These are phyloP conservation scores for Drosophila anomalata DNA, from an alignment of 2,888 invertebrate species.

Conservation along the genomic window DNA sequence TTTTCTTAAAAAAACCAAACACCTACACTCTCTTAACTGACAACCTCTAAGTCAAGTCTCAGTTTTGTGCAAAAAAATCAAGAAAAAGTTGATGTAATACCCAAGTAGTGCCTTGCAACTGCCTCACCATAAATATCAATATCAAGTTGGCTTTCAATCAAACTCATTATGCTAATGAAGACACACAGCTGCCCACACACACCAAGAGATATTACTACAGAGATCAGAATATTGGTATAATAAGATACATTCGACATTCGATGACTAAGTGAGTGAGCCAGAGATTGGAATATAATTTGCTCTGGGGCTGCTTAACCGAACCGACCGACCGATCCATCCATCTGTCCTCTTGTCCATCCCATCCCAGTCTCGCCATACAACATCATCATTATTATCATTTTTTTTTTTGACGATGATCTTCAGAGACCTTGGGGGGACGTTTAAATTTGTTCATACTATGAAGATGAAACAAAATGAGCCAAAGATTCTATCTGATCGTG, in stretches of 20 bases:
- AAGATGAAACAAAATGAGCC: constrained; percentile 64
- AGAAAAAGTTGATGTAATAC: constrained; percentile 5
- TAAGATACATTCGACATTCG: constrained; percentile 9
- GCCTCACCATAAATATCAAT: constrained; percentile 49
- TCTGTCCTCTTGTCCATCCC: not conserved
- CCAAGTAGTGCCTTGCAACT: constrained; percentile 1
- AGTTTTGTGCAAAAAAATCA: too few species aligned
- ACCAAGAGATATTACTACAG: constrained; percentile 4
- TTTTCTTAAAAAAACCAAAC: too few species aligned
- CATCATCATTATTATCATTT: constrained; percentile 24
- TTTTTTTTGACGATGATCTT: constrained; percentile 48
- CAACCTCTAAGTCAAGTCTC: too few species aligned
- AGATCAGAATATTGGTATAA: constrained; percentile 9
- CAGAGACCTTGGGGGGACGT: constrained; percentile 72
- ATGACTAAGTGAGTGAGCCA: constrained; percentile 54
- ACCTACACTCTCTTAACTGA: too few species aligned
- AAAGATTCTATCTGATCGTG: constrained; percentile 72
- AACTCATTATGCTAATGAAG: constrained; percentile 73
- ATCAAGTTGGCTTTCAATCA: constrained; percentile 70
- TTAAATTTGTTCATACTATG: constrained; percentile 69
- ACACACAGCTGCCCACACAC: constrained; percentile 54
- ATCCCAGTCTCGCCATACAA: constrained; percentile 22
- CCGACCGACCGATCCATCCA: not conserved
- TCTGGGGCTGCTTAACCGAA: constrained; percentile 35
- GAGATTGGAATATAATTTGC: constrained; percentile 26